Percentiles rank a stretch among this genome's conserved stretches.
Conservation (phyloP, 1,140 invertebrate species). For the Protaetia brevitarsis region DNA sequence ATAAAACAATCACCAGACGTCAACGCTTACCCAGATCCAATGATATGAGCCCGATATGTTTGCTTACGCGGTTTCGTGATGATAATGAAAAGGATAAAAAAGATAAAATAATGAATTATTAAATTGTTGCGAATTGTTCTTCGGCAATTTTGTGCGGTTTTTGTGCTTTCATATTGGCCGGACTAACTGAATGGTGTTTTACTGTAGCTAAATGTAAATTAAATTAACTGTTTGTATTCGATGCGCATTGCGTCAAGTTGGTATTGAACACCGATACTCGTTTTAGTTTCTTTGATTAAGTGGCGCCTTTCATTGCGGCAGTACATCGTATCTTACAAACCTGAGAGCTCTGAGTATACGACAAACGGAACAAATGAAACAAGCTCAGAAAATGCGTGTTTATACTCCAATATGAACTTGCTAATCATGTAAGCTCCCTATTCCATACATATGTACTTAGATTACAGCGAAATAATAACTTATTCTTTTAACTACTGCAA, state of each 20-base stretch:
- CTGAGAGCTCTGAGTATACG: too few species aligned
- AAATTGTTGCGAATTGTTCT: conserved; percentile 18
- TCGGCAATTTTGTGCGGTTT: neutral
- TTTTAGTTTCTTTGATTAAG: neutral
- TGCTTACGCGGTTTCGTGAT: conserved; percentile 21
- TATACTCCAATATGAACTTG: too few species aligned
- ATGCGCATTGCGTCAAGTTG: neutral
- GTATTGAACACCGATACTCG: neutral
- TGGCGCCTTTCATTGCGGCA: too few species aligned
- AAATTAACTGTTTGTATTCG: conserved; percentile 1
- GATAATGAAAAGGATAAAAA: conserved; percentile 30
- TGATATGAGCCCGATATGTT: conserved; percentile 20
- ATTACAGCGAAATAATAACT: too few species aligned
- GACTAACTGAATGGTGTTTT: conserved; percentile 1
- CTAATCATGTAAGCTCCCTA: too few species aligned
- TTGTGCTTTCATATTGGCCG: conserved; percentile 23
- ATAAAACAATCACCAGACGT: conserved; percentile 37
- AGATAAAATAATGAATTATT: conserved; percentile 29
- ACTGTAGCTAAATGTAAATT: conserved; percentile 6
- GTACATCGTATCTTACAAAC: too few species aligned
- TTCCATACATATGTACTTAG: too few species aligned
- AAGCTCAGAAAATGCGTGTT: too few species aligned
- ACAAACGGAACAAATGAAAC: too few species aligned
- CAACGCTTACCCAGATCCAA: conserved; percentile 24
- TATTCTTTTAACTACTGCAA: too few species aligned